These are phyloP conservation scores for Uropetala carovei DNA, from an alignment of 2,888 invertebrate species.

Conservation along the genomic window DNA sequence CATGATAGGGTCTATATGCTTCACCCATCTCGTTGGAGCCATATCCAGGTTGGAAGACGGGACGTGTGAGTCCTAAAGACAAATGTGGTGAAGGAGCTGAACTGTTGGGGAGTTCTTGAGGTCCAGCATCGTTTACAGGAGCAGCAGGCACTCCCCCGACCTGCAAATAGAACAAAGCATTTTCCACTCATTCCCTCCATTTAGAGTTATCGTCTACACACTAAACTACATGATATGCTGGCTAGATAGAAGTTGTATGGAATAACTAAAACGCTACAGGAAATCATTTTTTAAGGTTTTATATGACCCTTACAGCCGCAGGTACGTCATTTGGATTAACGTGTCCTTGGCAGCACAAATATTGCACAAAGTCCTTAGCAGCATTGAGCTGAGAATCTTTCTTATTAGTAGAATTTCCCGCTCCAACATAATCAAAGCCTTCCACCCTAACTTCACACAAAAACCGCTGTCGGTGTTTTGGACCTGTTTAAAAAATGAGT, in stretches of 20 bases:
- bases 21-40: conserved; percentile 87
- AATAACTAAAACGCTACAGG: background rate
- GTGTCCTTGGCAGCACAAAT: conserved; percentile 85
- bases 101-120: conserved; percentile 51
- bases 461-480: conserved; percentile 92
- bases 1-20: conserved; percentile 85
- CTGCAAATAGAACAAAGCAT: background rate
- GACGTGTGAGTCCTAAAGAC: conserved; percentile 70
- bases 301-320: conserved; percentile 74
- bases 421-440: conserved; percentile 88
- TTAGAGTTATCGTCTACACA: background rate
- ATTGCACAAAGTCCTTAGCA: conserved; percentile 92
- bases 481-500: conserved; percentile 78
- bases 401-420: conserved; percentile 95
- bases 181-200: background rate
- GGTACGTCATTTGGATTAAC: conserved; percentile 84
- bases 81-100: conserved; percentile 43
- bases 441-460: conserved; percentile 92
- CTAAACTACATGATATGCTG: background rate
- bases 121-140: conserved; percentile 27
- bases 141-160: conserved; percentile 22
- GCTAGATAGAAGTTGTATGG: no score
- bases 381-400: conserved; percentile 97
- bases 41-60: conserved; percentile 81
- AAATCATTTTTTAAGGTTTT: background rate